Evolutionary conservation across 2,888 invertebrate genomes (phyloP).

Genomic region (Coleophora flavipennella): DNA sequence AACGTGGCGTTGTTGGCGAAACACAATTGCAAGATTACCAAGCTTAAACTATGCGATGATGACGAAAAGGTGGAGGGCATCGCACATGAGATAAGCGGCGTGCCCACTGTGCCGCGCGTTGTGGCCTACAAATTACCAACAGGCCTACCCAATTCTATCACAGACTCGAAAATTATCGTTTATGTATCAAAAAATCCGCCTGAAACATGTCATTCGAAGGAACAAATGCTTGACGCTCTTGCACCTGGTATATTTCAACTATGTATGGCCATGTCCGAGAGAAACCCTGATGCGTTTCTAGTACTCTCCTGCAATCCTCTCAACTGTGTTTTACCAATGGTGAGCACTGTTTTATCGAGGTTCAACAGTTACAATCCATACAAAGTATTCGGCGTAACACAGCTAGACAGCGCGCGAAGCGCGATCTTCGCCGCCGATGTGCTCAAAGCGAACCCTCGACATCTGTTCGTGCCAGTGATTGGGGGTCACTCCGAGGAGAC

Average conservation of each 20-base stretch:
- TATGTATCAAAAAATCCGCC: conserved; percentile 34
- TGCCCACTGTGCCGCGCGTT: conserved; percentile 36
- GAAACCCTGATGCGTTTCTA: conserved; percentile 38
- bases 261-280: conserved; percentile 33
- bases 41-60: conserved; percentile 38
- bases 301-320: conserved; percentile 45
- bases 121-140: conserved; percentile 23
- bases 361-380: conserved; percentile 39
- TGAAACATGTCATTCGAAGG: conserved; percentile 25
- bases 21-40: conserved; percentile 33
- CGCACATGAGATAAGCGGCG: conserved; percentile 31
- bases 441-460: conserved; percentile 27
- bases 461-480: conserved; percentile 39
- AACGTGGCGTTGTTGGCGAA: conserved; percentile 40
- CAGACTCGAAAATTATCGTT: conserved; percentile 32
- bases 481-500: conserved; percentile 51
- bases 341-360: conserved; percentile 31
- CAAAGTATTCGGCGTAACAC: conserved; percentile 45
- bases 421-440: conserved; percentile 28
- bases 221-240: conserved; percentile 39
- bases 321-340: conserved; percentile 45
- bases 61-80: conserved; percentile 31
- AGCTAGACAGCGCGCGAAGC: conserved; percentile 38
- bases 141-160: conserved; percentile 27
- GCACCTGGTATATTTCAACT: conserved; percentile 33